phyloP scores from a whole-genome alignment of 1,140 invertebrate species.

The Cherax quadricarinatus region DNA sequence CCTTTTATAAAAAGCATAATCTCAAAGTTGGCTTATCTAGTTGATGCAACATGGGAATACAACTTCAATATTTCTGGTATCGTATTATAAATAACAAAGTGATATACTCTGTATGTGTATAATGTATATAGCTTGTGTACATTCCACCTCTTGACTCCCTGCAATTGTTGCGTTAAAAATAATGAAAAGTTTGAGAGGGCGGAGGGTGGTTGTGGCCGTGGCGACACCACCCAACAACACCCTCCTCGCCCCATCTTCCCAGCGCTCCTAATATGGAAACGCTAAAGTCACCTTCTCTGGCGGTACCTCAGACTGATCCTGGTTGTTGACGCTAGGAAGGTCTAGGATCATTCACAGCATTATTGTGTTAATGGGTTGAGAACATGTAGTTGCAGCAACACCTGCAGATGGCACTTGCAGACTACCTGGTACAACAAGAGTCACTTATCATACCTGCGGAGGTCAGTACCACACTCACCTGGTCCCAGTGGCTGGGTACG shows the following conservation, averaged over 20 bases:
- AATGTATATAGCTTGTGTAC: too few species aligned
- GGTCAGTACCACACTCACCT: neutral
- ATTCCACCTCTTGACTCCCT: too few species aligned
- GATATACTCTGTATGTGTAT: too few species aligned
- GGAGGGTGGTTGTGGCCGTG: neutral
- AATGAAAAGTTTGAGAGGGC: neutral
- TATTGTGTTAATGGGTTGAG: neutral
- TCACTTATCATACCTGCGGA: neutral
- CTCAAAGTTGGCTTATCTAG: too few species aligned
- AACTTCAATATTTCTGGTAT: too few species aligned
- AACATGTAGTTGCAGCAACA: neutral
- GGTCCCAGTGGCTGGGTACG: neutral
- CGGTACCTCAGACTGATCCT: neutral
- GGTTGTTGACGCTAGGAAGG: neutral
- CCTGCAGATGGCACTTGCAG: neutral
- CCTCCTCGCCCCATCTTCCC: neutral
- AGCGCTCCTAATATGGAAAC: conserved; percentile 2
- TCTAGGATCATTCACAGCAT: neutral
- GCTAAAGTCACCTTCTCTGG: neutral
- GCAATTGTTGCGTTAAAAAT: too few species aligned
- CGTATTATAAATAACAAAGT: too few species aligned
- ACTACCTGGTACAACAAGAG: neutral
- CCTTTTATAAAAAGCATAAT: too few species aligned
- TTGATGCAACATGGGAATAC: too few species aligned
- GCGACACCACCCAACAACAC: conserved; percentile 13